phyloP scores from a whole-genome alignment of 1,140 invertebrate genomes.

The Heliconius himera region DNA sequence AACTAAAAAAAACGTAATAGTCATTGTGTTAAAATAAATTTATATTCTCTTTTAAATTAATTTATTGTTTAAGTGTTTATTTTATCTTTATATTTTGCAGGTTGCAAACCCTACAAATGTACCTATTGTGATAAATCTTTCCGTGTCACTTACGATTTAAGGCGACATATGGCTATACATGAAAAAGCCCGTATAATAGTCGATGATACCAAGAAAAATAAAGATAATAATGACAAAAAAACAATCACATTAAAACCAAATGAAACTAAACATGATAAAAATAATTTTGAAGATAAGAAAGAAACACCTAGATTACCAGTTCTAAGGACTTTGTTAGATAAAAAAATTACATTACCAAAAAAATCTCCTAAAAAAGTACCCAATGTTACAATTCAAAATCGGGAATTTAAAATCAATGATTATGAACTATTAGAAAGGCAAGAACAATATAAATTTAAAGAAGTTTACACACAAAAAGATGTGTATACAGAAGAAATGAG shows the following conservation, averaged over 20 bases:
- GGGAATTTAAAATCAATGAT: constrained; percentile 49
- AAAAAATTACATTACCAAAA: constrained; percentile 50
- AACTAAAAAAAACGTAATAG: no score
- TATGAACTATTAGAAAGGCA: constrained; percentile 50
- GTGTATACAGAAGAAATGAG: constrained; percentile 42
- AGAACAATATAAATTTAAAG: constrained; percentile 48
- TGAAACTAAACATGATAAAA: constrained; percentile 29
- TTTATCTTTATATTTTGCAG: constrained; percentile 62
- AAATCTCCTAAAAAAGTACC: constrained; percentile 58
- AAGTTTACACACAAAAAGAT: constrained; percentile 28
- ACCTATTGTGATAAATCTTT: constrained; percentile 91
- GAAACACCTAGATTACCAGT: constrained; percentile 43
- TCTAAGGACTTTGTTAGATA: constrained; percentile 50
- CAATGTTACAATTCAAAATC: constrained; percentile 60
- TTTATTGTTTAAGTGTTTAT: neutral
- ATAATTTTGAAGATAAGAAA: constrained; percentile 26
- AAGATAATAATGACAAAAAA: constrained; percentile 41
- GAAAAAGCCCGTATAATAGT: constrained; percentile 54
- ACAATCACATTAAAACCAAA: constrained; percentile 34
- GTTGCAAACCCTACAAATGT: constrained; percentile 91
- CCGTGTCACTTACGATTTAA: constrained; percentile 92
- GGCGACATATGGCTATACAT: constrained; percentile 92
- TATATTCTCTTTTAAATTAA: neutral
- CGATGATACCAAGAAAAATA: constrained; percentile 38
- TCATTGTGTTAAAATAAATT: neutral